Percentiles rank a stretch among this genome's conserved stretches.
phyloP scores from a whole-genome alignment of 2,888 invertebrate genomes.

The Gisinianus flammeolus region DNA sequence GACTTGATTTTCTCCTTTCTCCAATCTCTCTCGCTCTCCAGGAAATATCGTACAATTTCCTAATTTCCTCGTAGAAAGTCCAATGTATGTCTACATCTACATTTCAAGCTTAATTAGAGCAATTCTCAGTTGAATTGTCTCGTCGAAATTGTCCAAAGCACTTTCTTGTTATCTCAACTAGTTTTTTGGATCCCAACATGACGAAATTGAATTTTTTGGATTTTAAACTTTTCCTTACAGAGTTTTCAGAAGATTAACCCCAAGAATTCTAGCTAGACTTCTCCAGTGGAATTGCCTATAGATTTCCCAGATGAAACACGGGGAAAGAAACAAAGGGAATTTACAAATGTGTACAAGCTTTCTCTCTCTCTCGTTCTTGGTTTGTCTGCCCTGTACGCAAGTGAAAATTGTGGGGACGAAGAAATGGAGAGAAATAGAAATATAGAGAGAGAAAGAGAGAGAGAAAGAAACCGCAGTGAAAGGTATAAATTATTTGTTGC shows the following conservation, averaged over 20 bases:
- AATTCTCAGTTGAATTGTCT: no score
- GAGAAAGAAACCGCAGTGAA: background rate
- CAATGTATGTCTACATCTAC: background rate
- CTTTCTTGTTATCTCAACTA: no score
- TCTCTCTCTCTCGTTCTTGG: background rate
- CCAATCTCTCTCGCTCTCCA: no score
- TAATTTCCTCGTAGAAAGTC: background rate
- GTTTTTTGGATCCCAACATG: no score
- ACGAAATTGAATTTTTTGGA: no score
- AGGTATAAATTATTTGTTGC: conserved; percentile 1
- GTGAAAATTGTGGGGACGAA: background rate
- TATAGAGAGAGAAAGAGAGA: background rate
- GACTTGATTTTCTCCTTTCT: no score
- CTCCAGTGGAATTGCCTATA: background rate
- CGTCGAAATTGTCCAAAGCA: no score
- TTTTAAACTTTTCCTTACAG: no score
- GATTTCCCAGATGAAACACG: background rate
- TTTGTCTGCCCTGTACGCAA: background rate
- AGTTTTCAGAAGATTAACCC: no score
- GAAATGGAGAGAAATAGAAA: background rate
- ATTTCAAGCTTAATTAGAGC: no score
- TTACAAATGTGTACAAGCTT: background rate
- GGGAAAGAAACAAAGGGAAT: background rate
- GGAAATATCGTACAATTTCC: no score
- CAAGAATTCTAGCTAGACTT: background rate